phyloP scores from a whole-genome alignment of 2,113 vertebrate genomes.

The Delphinus delphis region DNA sequence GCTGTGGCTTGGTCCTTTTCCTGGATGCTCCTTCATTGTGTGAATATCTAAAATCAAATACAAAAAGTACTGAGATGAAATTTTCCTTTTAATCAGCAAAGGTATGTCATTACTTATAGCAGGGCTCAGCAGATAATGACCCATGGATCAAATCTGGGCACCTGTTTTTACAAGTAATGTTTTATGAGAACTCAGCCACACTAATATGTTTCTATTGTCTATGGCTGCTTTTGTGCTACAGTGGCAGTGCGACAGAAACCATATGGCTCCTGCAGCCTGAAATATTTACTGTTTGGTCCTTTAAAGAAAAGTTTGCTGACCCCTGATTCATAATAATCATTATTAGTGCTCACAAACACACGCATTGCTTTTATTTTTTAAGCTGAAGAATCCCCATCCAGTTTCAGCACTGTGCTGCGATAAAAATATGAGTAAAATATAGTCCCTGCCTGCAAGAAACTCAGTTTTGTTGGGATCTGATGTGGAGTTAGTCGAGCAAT shows the following conservation, averaged over 20 bases:
- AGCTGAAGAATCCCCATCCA: background rate
- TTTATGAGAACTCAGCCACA: conserved; percentile 3
- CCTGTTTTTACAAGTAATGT: background rate
- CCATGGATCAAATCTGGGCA: background rate
- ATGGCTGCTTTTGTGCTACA: background rate
- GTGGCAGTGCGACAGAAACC: background rate
- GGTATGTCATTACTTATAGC: background rate
- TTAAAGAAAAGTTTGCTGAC: background rate
- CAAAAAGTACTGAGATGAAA: background rate
- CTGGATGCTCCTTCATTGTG: conserved; percentile 81
- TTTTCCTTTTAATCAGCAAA: background rate
- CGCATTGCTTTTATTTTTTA: background rate
- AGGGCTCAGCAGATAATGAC: background rate
- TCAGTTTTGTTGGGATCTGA: background rate
- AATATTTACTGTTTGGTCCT: background rate
- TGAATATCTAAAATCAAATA: conserved; percentile 83
- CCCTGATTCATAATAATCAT: background rate
- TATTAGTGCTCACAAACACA: background rate
- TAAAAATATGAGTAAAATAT: conserved; percentile 3
- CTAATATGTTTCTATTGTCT: background rate
- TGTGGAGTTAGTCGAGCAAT: background rate
- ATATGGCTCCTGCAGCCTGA: background rate
- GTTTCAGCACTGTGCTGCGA: background rate
- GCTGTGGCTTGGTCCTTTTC: conserved; percentile 84
- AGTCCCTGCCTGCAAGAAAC: background rate